Evolutionary conservation across 2,888 invertebrate species (phyloP).

Genomic region (Blastobasis lacticolella): DNA sequence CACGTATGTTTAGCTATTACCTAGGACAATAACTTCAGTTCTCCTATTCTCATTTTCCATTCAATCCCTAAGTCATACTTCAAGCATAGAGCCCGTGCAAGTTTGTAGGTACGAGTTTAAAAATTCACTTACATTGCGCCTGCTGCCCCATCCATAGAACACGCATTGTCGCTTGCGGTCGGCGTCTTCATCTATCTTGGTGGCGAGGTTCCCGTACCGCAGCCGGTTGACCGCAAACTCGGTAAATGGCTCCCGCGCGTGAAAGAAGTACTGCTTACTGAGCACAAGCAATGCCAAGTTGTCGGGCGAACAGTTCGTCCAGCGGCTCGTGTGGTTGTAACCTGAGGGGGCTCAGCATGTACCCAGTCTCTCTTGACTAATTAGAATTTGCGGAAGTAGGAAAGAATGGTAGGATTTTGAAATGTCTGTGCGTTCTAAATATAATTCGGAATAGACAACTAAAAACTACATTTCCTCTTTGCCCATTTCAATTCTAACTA

Average conservation of each 20-base stretch:
- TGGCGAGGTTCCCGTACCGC: constrained; percentile 38
- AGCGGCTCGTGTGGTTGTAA: constrained; percentile 41
- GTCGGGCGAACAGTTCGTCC: constrained; percentile 35
- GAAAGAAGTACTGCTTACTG: constrained; percentile 38
- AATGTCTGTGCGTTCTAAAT: no score
- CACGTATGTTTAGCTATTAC: no score
- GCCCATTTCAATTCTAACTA: not conserved
- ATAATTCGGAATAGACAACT: no score
- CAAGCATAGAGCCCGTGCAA: no score
- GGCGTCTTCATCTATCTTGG: constrained; percentile 9
- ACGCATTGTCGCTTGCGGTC: constrained; percentile 25
- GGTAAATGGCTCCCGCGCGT: constrained; percentile 30
- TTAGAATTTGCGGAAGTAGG: no score
- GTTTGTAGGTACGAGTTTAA: no score
- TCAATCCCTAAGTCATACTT: no score
- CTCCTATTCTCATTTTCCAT: no score
- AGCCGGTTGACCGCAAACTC: constrained; percentile 45
- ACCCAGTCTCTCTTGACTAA: no score
- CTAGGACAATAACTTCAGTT: no score
- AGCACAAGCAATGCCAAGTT: constrained; percentile 52
- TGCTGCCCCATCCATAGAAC: constrained; percentile 56
- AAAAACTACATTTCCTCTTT: not conserved
- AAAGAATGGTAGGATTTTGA: no score
- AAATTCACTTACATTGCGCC: constrained; percentile 45
- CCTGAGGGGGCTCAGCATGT: constrained; percentile 20